Evolutionary conservation across 2,113 vertebrate genomes (phyloP).

Genomic region (Chaetops frenatus): DNA sequence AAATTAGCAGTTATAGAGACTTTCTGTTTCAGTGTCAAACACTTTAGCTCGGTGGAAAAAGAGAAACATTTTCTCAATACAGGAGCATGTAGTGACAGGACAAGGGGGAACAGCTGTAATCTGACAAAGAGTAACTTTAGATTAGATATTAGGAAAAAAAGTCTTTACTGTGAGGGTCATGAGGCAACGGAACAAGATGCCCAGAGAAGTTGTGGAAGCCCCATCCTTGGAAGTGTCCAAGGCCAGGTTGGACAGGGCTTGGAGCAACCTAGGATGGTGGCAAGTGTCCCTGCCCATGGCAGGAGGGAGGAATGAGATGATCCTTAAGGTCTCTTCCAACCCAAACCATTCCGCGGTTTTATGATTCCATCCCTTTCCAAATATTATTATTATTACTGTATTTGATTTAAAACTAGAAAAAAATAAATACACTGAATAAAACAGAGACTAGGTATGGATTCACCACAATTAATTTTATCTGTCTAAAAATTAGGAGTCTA

Average conservation of each 20-base stretch:
- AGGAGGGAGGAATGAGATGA: accelerated
- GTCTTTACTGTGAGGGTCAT: accelerated
- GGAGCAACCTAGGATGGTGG: accelerated
- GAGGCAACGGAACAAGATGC: background rate
- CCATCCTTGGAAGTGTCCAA: background rate
- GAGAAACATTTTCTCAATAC: background rate
- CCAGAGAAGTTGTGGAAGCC: background rate
- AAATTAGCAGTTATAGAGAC: background rate
- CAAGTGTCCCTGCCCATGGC: background rate
- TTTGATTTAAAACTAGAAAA: background rate
- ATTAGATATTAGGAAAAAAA: background rate
- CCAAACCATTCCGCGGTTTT: background rate
- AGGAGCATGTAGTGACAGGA: background rate
- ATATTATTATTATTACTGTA: background rate
- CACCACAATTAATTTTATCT: background rate
- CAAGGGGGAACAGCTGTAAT: background rate
- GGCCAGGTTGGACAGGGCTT: background rate
- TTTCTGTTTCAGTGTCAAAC: background rate
- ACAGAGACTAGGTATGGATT: background rate
- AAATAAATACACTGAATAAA: background rate
- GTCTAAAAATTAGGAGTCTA: background rate
- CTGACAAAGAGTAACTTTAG: background rate
- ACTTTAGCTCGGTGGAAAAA: background rate
- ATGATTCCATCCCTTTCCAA: background rate
- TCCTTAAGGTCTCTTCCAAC: background rate